Evolutionary conservation across 2,113 vertebrate genomes (phyloP), one percentile per base, ranked within the genome.

Genomic region (Urocynchramus pylzowi): DNA sequence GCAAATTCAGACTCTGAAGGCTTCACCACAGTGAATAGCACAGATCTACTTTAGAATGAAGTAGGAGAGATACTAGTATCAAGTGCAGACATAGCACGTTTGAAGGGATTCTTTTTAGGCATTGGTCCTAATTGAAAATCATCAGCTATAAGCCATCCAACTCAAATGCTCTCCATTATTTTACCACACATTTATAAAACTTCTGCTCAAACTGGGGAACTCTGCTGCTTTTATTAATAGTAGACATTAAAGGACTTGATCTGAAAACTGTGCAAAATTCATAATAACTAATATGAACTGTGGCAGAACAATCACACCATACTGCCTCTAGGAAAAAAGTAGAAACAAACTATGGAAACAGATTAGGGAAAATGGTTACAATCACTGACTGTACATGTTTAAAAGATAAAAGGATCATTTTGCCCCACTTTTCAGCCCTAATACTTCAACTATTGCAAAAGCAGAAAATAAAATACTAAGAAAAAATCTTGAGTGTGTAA

Each of bases 331-430:
- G 95, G 91, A 95, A 87, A 91, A 65, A 91, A 77, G 76, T 31
- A 95, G 92, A 96, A 95, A 96, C 68, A 97, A 97, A 95, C 94
- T 96, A 91, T 27, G 54, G 91, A 92, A 95, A 92, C 75, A 96
- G 78, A 94, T 93, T 82, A 91, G 82, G 91, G 63, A 94, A 95
- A 95, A 91, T 53, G 57, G 87, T 54, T 95, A 84, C 70, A 95
- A 73, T 95, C 91, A 91, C 63, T 70, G 75, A 64, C 78, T 93
- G 42, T 64, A 93, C 75, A 85, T 77, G 75, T 93, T 94, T 80
- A 77, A 93, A 96, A 90, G 87, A 96, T 90, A 96, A 95, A 96
- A 95, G 93, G 85, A 90, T 74, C 54, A 74, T 90, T 97, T 90
- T 93, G 91, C 75, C 90, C 93, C 93, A 95, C 70, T 96, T 96